Evolutionary conservation across 2,113 vertebrate species (phyloP), one percentile per base, ranked within the genome.

Genomic region (Colinus virginianus): DNA sequence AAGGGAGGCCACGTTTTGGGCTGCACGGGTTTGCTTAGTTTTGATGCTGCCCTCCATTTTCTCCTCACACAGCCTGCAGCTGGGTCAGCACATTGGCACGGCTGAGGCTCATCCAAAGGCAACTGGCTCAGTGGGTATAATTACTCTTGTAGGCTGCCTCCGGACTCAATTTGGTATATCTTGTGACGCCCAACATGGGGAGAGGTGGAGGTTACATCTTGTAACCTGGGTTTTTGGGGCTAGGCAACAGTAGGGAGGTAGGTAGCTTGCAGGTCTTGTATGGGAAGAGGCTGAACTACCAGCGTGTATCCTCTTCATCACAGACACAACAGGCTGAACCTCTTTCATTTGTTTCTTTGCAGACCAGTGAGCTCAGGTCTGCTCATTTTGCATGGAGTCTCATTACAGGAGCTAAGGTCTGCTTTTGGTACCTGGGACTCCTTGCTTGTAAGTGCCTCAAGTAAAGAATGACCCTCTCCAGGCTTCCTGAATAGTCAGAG

Each of bases 361-460:
- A 45, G 55, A 45, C 25, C 30, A n/a, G 23, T 56, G 18, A 62
- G 40, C 1, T 0, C 16, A 77, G 59, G 13, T 80, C 70, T 90
- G 51, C 42, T 58, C 25, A 2, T n/a, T 53, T 34, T 79, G 28
- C 38, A 5, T 1, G 48, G 26, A 82, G n/a, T 20, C 48, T 84
- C 26, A 46, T 63, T 1, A 1, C 19, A n/a, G 61, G 55, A 74
- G 63, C 59, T 83, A 55, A 83, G 34, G 38, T 93, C 18, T 48
- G 36, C 23, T n/a, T 2, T 21, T 22, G 0, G 1, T 38, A 36
- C 14, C 18, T 0, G 0, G 51, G 23, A 16, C 25, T 85, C n/a
- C 51, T 62, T 3, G 2, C n/a, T 88, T 91, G 62, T 58, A 72
- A 68, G 36, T 58, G 21, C 28, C 32, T 63, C 28, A 81, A 67